Percentiles rank a stretch among this genome's conserved stretches.
These are phyloP conservation scores for Etheostoma perlongum DNA, from an alignment of 2,797 vertebrate species.

Conservation along the genomic window DNA sequence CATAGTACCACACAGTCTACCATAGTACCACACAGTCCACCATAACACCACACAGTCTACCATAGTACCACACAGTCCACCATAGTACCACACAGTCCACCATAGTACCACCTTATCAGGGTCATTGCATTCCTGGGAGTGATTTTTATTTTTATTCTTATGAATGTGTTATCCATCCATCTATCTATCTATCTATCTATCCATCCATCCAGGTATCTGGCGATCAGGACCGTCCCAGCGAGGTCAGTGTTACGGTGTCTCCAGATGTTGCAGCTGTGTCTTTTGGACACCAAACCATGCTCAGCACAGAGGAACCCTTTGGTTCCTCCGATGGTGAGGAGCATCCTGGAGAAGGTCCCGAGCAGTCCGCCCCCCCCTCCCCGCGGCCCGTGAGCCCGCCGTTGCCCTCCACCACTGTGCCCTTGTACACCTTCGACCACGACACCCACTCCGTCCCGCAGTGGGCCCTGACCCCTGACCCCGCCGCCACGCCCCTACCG, in stretches of 20 bases:
- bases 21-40: no score
- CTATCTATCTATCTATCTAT: no score
- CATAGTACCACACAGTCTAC: no score
- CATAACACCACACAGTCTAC: no score
- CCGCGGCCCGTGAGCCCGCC: not conserved
- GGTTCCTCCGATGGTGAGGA: not conserved
- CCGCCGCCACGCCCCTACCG: slow-evolving; percentile 27
- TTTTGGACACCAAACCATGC: slow-evolving; percentile 13
- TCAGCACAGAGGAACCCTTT: not conserved
- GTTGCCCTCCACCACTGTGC: not conserved
- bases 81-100: no score
- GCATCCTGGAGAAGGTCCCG: not conserved
- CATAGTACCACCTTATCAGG: no score
- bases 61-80: no score
- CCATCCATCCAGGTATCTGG: slow-evolving; percentile 14
- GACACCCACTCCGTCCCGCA: slow-evolving; percentile 36
- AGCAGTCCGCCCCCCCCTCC: slow-evolving; percentile 4
- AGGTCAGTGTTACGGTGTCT: slow-evolving; percentile 29
- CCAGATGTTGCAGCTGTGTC: slow-evolving; percentile 41
- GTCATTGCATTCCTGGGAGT: no score
- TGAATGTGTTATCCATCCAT: no score
- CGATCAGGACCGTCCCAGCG: slow-evolving; percentile 11
- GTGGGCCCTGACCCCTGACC: slow-evolving; percentile 59
- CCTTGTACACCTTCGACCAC: slow-evolving; percentile 46
- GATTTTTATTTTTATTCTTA: no score